Percentiles rank a stretch among this genome's conserved stretches.
These are phyloP conservation scores for Bostrychus sinensis DNA, from an alignment of 2,113 vertebrate species.

Conservation along the genomic window DNA sequence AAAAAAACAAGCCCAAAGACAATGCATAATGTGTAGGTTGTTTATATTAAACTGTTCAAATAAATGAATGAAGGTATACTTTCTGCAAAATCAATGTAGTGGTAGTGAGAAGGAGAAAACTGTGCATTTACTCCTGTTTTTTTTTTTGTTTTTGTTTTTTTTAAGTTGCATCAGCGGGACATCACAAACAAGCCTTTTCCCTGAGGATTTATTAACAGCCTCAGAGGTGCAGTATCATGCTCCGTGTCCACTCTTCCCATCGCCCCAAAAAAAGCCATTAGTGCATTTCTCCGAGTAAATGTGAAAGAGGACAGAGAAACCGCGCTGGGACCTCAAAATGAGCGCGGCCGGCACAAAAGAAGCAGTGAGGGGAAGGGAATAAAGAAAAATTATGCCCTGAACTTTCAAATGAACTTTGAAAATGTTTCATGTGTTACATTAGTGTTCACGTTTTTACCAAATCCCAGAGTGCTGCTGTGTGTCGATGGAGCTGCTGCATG, in stretches of 20 bases:
- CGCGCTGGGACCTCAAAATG: constrained; percentile 14
- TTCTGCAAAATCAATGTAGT: too few relatives aligned
- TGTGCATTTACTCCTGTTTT: constrained; percentile 67
- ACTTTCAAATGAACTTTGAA: constrained; percentile 32
- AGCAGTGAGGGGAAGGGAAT: constrained; percentile 18
- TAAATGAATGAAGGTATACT: too few relatives aligned
- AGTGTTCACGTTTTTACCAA: not conserved
- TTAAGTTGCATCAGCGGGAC: constrained; percentile 61
- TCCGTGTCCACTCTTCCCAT: constrained; percentile 49
- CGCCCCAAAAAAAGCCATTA: constrained; percentile 60
- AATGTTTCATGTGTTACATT: not conserved
- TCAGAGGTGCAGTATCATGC: constrained; percentile 32
- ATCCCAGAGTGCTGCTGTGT: not conserved
- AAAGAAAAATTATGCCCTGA: constrained; percentile 23
- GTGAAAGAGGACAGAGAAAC: constrained; percentile 29
- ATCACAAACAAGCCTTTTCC: constrained; percentile 67
- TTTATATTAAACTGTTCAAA: too few relatives aligned
- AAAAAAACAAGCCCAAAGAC: too few relatives aligned
- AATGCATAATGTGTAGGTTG: too few relatives aligned
- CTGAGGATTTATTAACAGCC: constrained; percentile 67
- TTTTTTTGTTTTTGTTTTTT: constrained; percentile 59
- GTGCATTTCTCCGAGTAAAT: constrained; percentile 36
- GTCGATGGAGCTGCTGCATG: not conserved
- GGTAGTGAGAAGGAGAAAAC: constrained; percentile 49
- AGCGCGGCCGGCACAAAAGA: constrained; percentile 20